Percentiles rank a stretch among this genome's conserved stretches.
Conservation (phyloP, 1,140 invertebrate genomes). For the Temnothorax nylanderi region DNA sequence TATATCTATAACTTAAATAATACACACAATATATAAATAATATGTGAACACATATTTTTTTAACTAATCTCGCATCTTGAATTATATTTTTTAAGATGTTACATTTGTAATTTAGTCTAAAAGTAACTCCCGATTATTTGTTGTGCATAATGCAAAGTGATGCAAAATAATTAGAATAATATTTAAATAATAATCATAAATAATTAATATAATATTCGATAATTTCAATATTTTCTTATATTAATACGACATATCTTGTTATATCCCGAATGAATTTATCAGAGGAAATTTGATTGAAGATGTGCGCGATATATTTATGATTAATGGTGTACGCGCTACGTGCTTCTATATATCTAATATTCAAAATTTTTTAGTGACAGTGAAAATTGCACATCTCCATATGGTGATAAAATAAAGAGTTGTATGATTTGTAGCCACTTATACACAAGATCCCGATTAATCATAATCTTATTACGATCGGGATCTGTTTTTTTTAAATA, state of each 20-base stretch:
- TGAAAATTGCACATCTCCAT: conserved; percentile 49
- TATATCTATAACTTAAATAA: not conserved
- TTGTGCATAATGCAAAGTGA: conserved; percentile 9
- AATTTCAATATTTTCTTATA: conserved; percentile 7
- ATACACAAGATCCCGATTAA: not conserved
- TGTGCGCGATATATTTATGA: conserved; percentile 39
- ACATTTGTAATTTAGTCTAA: not conserved
- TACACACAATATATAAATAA: conserved; percentile 31
- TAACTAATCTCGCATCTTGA: conserved; percentile 17
- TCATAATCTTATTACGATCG: not conserved
- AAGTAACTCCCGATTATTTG: not conserved
- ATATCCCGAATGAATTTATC: conserved; percentile 16
- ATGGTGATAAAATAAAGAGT: not conserved
- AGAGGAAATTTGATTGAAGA: conserved; percentile 28
- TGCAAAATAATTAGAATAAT: conserved; percentile 29
- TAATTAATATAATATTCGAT: not conserved
- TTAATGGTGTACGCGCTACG: not conserved
- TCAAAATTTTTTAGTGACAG: not conserved
- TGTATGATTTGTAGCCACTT: not conserved
- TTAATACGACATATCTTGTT: conserved; percentile 14
- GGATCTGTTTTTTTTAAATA: not conserved
- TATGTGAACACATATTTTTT: not conserved
- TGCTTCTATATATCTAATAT: not conserved
- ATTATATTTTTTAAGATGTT: conserved; percentile 6
- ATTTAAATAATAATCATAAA: conserved; percentile 7